Conservation (phyloP, 2,797 vertebrate species). For the Staurois parvus region DNA sequence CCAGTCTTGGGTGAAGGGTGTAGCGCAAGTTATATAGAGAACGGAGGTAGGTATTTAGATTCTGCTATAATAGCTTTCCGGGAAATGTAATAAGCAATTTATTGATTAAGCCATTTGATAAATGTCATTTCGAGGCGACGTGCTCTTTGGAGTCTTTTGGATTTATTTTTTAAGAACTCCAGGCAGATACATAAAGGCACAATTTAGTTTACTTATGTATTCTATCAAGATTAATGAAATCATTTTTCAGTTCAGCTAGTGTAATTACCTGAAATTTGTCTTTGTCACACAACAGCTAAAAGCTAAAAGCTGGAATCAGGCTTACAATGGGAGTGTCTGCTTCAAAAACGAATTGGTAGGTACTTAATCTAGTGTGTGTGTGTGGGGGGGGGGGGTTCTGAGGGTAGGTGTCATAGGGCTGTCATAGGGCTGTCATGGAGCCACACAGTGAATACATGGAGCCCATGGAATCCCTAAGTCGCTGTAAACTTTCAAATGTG, state of each 20-base stretch:
- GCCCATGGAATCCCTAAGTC: too few species aligned
- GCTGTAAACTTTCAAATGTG: too few species aligned
- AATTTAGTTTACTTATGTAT: neutral
- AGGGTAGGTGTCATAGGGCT: too few species aligned
- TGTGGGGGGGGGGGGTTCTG: too few species aligned
- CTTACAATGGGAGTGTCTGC: neutral
- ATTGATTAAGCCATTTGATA: conserved; percentile 24
- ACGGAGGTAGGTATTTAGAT: neutral
- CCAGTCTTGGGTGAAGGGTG: neutral
- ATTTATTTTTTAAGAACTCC: neutral
- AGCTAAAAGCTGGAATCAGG: neutral
- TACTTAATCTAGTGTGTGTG: too few species aligned
- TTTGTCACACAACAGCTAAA: neutral
- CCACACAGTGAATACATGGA: too few species aligned
- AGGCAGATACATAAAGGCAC: neutral
- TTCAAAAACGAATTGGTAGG: neutral
- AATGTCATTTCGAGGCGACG: conserved; percentile 8
- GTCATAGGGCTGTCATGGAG: too few species aligned
- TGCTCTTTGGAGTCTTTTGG: neutral
- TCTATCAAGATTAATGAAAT: neutral
- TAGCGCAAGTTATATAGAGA: neutral
- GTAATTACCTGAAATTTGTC: neutral
- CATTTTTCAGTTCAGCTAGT: neutral
- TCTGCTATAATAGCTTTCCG: neutral
- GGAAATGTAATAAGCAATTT: conserved; percentile 19